Conservation (phyloP, 2,888 invertebrate species). For the Bembecia ichneumoniformis region DNA sequence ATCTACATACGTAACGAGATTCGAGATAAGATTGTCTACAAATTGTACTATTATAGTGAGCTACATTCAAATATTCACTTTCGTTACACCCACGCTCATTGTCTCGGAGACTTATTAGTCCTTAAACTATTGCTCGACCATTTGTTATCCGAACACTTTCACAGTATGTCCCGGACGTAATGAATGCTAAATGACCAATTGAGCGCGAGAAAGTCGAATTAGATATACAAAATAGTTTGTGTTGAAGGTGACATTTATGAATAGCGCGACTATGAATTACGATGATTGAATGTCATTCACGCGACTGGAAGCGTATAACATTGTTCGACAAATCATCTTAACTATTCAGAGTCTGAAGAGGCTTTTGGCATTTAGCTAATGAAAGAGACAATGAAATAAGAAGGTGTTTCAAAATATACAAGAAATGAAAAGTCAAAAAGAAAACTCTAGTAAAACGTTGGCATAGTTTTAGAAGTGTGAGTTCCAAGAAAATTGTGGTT, state of each 20-base stretch:
- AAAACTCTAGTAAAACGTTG: too few species aligned
- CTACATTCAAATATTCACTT: conserved; percentile 27
- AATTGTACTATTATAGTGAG: background rate
- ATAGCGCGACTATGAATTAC: conserved; percentile 6
- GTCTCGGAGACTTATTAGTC: conserved; percentile 37
- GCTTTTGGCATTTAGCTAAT: too few species aligned
- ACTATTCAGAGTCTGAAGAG: too few species aligned
- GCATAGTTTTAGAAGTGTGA: too few species aligned
- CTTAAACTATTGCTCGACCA: conserved; percentile 24
- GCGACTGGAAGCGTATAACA: too few species aligned
- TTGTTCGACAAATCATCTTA: too few species aligned
- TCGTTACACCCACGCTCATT: conserved; percentile 47
- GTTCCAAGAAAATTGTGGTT: too few species aligned
- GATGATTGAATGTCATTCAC: background rate
- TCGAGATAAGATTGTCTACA: background rate
- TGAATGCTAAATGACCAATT: conserved; percentile 36
- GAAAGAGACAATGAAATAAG: too few species aligned
- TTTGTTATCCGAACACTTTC: conserved; percentile 46
- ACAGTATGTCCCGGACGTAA: conserved; percentile 20
- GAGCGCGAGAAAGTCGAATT: conserved; percentile 10
- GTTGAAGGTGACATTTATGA: conserved; percentile 2
- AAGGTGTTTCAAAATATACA: too few species aligned
- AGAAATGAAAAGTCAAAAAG: too few species aligned
- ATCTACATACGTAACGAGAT: background rate
- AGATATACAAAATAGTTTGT: background rate